phyloP scores from a whole-genome alignment of 2,797 vertebrate genomes.

The Rhyacichthys aspro region DNA sequence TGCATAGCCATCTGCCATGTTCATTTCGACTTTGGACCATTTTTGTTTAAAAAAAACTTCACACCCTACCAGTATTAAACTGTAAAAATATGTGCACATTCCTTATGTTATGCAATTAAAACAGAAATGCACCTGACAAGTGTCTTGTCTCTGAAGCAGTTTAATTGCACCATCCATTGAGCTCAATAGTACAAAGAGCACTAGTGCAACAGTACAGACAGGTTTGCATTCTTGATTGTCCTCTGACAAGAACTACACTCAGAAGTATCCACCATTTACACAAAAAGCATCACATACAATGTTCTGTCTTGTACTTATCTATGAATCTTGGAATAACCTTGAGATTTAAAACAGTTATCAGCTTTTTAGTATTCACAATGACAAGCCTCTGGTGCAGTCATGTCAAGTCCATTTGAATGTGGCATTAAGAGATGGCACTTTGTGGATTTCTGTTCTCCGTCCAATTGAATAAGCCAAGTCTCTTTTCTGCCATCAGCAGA shows the following conservation, averaged over 20 bases:
- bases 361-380: constrained; percentile 14
- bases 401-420: constrained; percentile 47
- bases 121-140: constrained; percentile 8
- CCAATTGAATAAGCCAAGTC: constrained; percentile 1
- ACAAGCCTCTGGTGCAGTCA: constrained; percentile 35
- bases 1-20: constrained; percentile 52
- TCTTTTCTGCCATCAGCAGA: constrained; percentile 20
- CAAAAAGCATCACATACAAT: constrained; percentile 18
- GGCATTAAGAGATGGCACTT: constrained; percentile 24
- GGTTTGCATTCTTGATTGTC: constrained; percentile 2
- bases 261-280: constrained; percentile 29
- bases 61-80: constrained; percentile 22
- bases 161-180: constrained; percentile 17
- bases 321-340: constrained; percentile 38
- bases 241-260: constrained; percentile 14
- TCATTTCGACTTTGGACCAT: constrained; percentile 35
- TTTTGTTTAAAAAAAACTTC: constrained; percentile 21
- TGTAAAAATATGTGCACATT: constrained; percentile 27
- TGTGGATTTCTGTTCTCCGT: constrained; percentile 8
- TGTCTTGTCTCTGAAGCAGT: constrained; percentile 17
- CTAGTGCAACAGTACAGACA: not conserved
- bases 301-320: constrained; percentile 12
- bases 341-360: constrained; percentile 30
- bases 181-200: not conserved
- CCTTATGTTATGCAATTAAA: constrained; percentile 25